These are phyloP conservation scores for Chrysaora quinquecirrha DNA, from an alignment of 30 jellyfish, hydroid and myxozoan species.

Conservation along the genomic window DNA sequence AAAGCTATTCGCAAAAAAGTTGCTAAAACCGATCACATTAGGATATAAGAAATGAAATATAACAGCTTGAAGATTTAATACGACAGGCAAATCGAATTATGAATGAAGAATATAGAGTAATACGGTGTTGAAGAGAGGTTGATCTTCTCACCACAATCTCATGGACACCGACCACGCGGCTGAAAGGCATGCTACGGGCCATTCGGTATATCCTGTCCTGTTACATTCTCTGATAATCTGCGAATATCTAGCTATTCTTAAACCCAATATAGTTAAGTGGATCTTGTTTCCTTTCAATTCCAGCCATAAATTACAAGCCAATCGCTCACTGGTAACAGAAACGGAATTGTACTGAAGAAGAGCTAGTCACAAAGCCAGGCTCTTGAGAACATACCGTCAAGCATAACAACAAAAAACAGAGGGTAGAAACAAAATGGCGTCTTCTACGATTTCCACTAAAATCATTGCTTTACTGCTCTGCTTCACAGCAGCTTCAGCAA, in stretches of 20 bases:
- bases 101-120: background rate
- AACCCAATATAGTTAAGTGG: slow-evolving; percentile 37
- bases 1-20: background rate
- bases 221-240: background rate
- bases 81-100: background rate
- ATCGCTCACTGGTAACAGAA: slow-evolving; percentile 4
- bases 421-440: background rate
- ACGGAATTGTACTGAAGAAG: background rate
- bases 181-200: slow-evolving; percentile 13
- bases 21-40: background rate
- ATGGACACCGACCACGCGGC: slow-evolving; percentile 2
- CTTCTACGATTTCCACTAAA: too few species aligned
- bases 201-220: background rate
- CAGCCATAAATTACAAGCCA: slow-evolving; percentile 22
- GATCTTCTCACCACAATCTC: slow-evolving; percentile 18
- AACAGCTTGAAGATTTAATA: background rate
- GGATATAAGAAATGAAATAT: background rate
- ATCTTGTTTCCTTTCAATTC: slow-evolving; percentile 19
- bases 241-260: slow-evolving; percentile 3
- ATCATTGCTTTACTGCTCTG: background rate
- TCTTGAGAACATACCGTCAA: background rate
- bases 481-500: background rate
- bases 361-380: too few species aligned
- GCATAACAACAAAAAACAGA: background rate
- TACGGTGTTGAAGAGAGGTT: slow-evolving; percentile 4